Base-by-base conservation (phyloP, 2,797 vertebrate species). In the Molothrus ater region DNA sequence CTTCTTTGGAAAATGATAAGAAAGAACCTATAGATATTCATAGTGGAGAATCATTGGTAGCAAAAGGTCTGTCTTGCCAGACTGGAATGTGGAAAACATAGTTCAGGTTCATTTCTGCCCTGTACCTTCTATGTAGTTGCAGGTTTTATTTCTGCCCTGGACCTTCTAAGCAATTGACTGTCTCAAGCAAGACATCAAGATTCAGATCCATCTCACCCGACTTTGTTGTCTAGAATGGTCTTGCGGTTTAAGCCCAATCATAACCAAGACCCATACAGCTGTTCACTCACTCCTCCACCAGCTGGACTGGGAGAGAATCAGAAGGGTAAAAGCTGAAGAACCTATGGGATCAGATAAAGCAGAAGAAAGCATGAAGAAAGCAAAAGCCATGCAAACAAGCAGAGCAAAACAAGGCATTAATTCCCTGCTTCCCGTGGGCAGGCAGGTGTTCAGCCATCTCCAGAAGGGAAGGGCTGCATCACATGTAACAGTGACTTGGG, bases 401-500 rank as follows among this genome's bases (percentile, higher is more conserved):
- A 38, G 2, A 60, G 19, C 10, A 53, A 53, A 75, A 29, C 1
- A 29, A 29, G 29, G 20, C 20, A 54, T 20, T 11, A 29, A 17
- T 47, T 69, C 9, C 7, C 13, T 29, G 7, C 5, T 69, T 69
- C 13, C 29, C 29, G 3, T n/a, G 47, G 16, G 24, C 24, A 25
- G 8, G 16, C 16, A 31, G 13, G 13, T 14, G 24, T 21, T 69
- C 73, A 47, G 25, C 25, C 13, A 15, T 31, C n/a, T 47, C 48
- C 31, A 34, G 40, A 6, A 63, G 25, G 0, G 20, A 11, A 31
- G 5, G 34, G 17, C 40, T 20, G 4, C 13, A 17, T 61, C 48
- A 21, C 3, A 1, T 0, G 0, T 21, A 29, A 29, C 10, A n/a
- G 29, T 47, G 25, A 54, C 20, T 61, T 63, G 25, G 29, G 25